Conservation (phyloP, 2,888 invertebrate species). For the Platycnemis pennipes region DNA sequence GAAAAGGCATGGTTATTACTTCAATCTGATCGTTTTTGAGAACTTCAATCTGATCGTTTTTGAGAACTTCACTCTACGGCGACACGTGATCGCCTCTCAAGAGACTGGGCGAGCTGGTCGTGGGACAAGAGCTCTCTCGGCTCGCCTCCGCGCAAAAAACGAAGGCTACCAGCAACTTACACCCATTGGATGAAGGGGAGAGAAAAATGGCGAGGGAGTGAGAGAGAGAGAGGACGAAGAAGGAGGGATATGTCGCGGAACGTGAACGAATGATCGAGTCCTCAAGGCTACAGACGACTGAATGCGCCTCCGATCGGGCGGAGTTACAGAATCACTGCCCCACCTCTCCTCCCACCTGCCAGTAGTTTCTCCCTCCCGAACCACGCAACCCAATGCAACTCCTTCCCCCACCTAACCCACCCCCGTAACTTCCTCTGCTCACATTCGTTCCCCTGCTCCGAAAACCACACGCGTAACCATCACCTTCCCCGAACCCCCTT, state of each 20-base stretch:
- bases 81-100: not conserved
- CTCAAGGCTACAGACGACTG: constrained; percentile 44
- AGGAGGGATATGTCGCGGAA: not conserved
- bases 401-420: not conserved
- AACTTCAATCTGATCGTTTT: not conserved
- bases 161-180: not conserved
- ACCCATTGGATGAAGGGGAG: not conserved
- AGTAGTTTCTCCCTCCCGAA: not conserved
- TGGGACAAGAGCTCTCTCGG: not conserved
- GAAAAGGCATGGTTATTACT: too few relatives aligned
- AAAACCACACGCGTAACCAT: not conserved
- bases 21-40: too few relatives aligned
- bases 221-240: not conserved
- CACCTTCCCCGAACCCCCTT: not conserved
- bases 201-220: not conserved
- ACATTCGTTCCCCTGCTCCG: not conserved
- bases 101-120: not conserved
- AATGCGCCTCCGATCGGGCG: not conserved
- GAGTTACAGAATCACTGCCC: constrained; percentile 40
- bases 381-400: not conserved
- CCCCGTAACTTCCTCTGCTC: not conserved
- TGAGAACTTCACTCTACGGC: not conserved
- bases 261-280: constrained; percentile 33
- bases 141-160: constrained; percentile 32
- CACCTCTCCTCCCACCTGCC: not conserved